These are phyloP conservation scores for Hycleus cichorii DNA, from an alignment of 1,140 invertebrate species.

Conservation along the genomic window DNA sequence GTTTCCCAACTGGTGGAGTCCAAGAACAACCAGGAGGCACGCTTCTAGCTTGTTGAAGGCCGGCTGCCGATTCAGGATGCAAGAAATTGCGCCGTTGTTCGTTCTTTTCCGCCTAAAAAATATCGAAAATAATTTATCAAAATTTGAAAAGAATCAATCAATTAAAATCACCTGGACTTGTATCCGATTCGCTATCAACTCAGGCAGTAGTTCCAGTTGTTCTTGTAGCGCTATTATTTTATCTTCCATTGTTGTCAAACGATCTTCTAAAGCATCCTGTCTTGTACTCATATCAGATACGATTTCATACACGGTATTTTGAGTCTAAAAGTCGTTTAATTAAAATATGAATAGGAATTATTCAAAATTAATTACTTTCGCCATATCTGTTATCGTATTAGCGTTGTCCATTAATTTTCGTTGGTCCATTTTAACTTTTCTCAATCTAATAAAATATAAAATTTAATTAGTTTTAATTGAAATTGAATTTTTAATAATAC, in stretches of 20 bases:
- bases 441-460: constrained; percentile 62
- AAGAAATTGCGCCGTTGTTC: constrained; percentile 75
- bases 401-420: constrained; percentile 98
- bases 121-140: constrained; percentile 2
- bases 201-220: constrained; percentile 74
- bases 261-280: constrained; percentile 84
- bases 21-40: constrained; percentile 38
- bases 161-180: constrained; percentile 32
- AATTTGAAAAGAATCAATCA: background rate
- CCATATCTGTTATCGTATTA: constrained; percentile 98
- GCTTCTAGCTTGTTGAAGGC: constrained; percentile 40
- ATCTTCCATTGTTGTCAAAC: constrained; percentile 78
- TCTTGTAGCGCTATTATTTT: constrained; percentile 70
- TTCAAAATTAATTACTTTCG: constrained; percentile 72
- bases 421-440: constrained; percentile 99
- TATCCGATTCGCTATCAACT: constrained; percentile 56
- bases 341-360: background rate
- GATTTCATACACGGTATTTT: constrained; percentile 94
- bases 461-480: background rate
- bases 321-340: constrained; percentile 64
- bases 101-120: constrained; percentile 47
- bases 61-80: constrained; percentile 72
- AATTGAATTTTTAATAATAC: constrained; percentile 39
- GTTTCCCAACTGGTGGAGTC: constrained; percentile 38
- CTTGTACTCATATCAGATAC: constrained; percentile 91